phyloP scores from a whole-genome alignment of 35 echinoderm and acorn worm species.

The Strongylocentrotus purpuratus region DNA sequence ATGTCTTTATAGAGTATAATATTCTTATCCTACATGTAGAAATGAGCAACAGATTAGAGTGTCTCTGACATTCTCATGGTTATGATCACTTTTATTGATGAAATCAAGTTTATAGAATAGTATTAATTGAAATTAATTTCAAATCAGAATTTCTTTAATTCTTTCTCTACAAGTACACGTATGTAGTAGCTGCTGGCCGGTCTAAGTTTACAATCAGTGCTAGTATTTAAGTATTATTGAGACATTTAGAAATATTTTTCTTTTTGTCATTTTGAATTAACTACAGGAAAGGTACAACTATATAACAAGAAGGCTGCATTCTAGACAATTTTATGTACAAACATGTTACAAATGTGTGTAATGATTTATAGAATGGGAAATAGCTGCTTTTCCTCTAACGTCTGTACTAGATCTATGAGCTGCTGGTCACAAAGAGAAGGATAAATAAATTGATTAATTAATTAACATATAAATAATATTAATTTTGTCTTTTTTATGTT shows the following conservation, averaged over 20 bases:
- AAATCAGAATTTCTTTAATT: not conserved
- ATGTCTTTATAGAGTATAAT: not conserved
- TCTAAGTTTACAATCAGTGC: slow-evolving; percentile 1
- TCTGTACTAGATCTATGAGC: not conserved
- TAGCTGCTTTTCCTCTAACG: not conserved
- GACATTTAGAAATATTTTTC: not conserved
- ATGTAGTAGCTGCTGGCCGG: not conserved
- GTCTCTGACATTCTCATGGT: too few relatives aligned
- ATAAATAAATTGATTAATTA: not conserved
- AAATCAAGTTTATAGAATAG: slow-evolving; percentile 3
- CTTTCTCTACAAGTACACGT: not conserved
- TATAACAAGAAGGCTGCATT: not conserved
- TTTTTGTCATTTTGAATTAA: not conserved
- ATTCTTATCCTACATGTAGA: not conserved
- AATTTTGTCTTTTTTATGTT: not conserved
- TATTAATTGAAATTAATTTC: not conserved
- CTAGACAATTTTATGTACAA: not conserved
- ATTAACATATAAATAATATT: not conserved
- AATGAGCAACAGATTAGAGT: not conserved
- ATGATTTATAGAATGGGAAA: not conserved
- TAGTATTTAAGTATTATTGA: not conserved
- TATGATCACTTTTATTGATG: not conserved
- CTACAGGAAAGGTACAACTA: not conserved
- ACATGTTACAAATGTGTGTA: not conserved
- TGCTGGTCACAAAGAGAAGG: not conserved